phyloP scores from a whole-genome alignment of 1,140 invertebrate species.

The Drosophila chauvacae region DNA sequence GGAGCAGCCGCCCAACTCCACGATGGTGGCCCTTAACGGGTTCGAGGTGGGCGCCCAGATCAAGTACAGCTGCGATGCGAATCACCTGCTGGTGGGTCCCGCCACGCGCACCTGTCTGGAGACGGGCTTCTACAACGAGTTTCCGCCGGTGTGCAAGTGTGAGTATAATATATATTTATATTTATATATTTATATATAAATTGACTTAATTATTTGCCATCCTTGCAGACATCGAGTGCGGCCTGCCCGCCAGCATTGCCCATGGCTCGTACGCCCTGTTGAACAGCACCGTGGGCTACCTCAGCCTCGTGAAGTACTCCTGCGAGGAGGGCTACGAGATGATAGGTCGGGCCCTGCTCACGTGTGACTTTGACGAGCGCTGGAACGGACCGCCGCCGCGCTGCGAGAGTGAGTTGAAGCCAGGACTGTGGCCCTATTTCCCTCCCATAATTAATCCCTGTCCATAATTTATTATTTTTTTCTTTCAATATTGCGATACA shows the following conservation, averaged over 20 bases:
- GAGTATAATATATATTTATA: constrained; percentile 66
- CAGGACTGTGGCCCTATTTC: background rate
- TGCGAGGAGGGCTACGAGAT: constrained; percentile 94
- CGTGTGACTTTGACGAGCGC: constrained; percentile 95
- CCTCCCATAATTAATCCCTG: too few species aligned
- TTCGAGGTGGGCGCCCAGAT: constrained; percentile 94
- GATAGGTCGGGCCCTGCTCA: constrained; percentile 91
- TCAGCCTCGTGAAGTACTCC: constrained; percentile 93
- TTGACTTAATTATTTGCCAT: too few species aligned
- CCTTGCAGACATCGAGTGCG: constrained; percentile 93
- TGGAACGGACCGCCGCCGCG: constrained; percentile 97
- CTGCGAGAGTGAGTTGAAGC: constrained; percentile 90
- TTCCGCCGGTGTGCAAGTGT: constrained; percentile 97
- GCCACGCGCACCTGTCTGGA: constrained; percentile 92
- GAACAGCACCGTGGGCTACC: constrained; percentile 93
- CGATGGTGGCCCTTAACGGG: constrained; percentile 88
- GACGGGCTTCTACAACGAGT: constrained; percentile 97
- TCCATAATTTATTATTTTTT: too few species aligned
- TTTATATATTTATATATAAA: too few species aligned
- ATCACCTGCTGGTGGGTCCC: constrained; percentile 94
- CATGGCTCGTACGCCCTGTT: constrained; percentile 92
- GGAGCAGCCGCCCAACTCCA: constrained; percentile 96
- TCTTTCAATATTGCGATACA: too few species aligned
- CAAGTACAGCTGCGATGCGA: constrained; percentile 94
- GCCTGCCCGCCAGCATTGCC: constrained; percentile 93